Percentiles rank a stretch among this genome's conserved stretches.
Conservation (phyloP, 2,113 vertebrate species). For the Pontoporia blainvillei region DNA sequence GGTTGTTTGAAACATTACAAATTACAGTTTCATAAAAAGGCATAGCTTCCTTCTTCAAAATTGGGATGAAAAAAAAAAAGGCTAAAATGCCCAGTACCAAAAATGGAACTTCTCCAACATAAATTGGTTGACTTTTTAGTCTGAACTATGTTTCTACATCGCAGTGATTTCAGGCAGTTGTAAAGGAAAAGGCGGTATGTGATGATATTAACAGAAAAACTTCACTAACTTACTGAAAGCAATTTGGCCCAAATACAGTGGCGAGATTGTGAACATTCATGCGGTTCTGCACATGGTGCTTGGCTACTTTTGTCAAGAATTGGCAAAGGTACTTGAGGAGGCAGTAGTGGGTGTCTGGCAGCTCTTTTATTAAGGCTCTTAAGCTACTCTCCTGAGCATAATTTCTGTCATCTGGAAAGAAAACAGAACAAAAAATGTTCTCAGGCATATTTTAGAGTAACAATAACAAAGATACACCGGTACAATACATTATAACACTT, state of each 20-base stretch:
- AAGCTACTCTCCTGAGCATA: slow-evolving; percentile 78
- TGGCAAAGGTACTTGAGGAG: slow-evolving; percentile 91
- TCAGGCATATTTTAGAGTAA: slow-evolving; percentile 14
- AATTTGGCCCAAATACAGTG: slow-evolving; percentile 92
- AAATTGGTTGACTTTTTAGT: not conserved
- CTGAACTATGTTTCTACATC: not conserved
- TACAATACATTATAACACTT: not conserved
- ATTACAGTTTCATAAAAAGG: not conserved
- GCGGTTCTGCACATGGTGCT: slow-evolving; percentile 86
- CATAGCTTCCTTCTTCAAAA: not conserved
- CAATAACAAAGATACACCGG: not conserved
- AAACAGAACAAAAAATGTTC: slow-evolving; percentile 6
- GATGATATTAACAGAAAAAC: slow-evolving; percentile 17
- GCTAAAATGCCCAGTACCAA: not conserved
- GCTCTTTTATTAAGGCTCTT: slow-evolving; percentile 84
- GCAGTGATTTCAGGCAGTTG: not conserved
- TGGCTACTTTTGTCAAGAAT: slow-evolving; percentile 90
- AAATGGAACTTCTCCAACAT: not conserved
- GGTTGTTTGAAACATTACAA: not conserved
- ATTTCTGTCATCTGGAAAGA: slow-evolving; percentile 70
- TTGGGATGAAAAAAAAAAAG: not conserved
- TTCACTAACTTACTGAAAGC: slow-evolving; percentile 90
- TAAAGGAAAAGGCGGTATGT: not conserved
- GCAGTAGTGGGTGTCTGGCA: slow-evolving; percentile 87
- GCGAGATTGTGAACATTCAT: slow-evolving; percentile 92